Evolutionary conservation across 2,888 invertebrate genomes (phyloP), one percentile per base, ranked within the genome.

Genomic region (Syrphus vitripennis): DNA sequence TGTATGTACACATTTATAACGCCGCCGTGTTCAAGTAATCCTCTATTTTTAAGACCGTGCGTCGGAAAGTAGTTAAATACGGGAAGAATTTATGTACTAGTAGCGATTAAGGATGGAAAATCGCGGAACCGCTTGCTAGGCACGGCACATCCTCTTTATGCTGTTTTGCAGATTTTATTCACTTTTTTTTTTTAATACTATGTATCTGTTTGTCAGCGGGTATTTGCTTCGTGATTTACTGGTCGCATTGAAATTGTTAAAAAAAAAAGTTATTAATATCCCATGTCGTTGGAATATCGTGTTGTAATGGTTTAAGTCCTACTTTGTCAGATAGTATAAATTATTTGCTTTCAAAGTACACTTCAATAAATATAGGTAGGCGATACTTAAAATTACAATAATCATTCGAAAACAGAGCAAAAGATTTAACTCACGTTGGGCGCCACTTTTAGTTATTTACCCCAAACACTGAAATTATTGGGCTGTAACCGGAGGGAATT

Each of bases 41-140:
- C 59, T 40, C 29, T 72, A 45, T 77, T 29, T 61, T 57, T 31
- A 45, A 77, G 29, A 78, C 31, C 61, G 34, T 21, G 48, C 59
- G 59, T 37, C n/a, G n/a, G n/a, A n/a, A 42, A 10, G 34, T 67
- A 70, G 72, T 70, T 42, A 70, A 82, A 57, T 74, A 67, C 55
- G 37, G 42, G 26, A 77, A 74, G 50, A 72, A 82, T 77, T 86
- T 86, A 86, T 77, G 77, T 40, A 57, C 71, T 71, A 24, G 37
- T 53, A 67, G 71, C 80, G 80, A 71, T 76, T 67, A 80, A 76
- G 26, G 21, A 45, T 26, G 76, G 53, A n/a, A n/a, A n/a, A 53
- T 59, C 31, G 59, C 26, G 45, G 63, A 10, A 80, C 55, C 57
- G 53, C 81, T 19, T 57, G 53, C 55, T 50, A 70, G 24, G 40